These are phyloP conservation scores for Trogon surrucura DNA, from an alignment of 2,113 vertebrate species.

Conservation along the genomic window DNA sequence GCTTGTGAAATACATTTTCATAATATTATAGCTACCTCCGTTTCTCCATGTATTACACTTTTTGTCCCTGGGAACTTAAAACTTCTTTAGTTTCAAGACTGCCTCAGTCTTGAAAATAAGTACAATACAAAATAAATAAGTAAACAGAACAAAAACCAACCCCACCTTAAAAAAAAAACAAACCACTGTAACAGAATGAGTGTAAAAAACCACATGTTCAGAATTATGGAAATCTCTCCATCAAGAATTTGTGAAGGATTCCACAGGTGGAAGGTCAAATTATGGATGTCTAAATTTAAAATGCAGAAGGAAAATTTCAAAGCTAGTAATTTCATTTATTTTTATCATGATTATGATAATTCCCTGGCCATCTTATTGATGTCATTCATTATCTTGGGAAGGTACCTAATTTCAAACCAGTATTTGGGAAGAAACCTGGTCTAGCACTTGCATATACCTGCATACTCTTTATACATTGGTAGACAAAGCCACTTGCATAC, in stretches of 20 bases:
- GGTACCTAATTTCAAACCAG: background rate
- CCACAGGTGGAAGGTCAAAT: background rate
- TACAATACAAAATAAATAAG: background rate
- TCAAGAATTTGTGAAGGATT: background rate
- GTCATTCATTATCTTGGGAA: background rate
- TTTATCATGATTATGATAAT: background rate
- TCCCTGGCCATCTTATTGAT: background rate
- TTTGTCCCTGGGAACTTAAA: background rate
- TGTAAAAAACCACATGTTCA: background rate
- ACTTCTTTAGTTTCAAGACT: background rate
- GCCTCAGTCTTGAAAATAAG: background rate
- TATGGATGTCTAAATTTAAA: background rate
- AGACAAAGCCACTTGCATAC: background rate
- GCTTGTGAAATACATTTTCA: background rate
- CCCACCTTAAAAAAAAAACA: fast-evolving
- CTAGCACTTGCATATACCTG: background rate
- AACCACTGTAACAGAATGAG: background rate
- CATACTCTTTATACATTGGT: fast-evolving
- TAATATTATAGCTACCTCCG: background rate
- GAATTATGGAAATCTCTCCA: background rate
- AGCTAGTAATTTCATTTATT: background rate
- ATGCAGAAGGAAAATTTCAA: background rate
- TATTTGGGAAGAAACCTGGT: background rate
- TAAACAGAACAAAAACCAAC: background rate
- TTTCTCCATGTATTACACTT: background rate